Percentiles rank a stretch among this genome's conserved stretches.
Conservation (phyloP, 2,888 invertebrate species). For the Mythimna impura region DNA sequence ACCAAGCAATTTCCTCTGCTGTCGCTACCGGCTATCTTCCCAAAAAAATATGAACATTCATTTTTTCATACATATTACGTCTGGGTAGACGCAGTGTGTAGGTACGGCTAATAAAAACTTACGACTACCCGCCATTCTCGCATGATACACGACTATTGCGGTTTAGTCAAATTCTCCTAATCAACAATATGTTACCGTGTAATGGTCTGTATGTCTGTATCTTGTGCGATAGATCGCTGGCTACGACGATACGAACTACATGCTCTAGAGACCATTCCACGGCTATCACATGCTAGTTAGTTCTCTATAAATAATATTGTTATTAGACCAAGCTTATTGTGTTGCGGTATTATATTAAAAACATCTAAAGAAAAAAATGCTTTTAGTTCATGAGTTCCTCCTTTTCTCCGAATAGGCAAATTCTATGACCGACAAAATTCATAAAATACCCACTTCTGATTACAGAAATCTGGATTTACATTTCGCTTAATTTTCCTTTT, state of each 20-base stretch:
- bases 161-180: slow-evolving; percentile 62
- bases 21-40: slow-evolving; percentile 73
- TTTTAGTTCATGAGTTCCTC: not conserved
- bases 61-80: slow-evolving; percentile 82
- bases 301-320: slow-evolving; percentile 48
- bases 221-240: slow-evolving; percentile 35
- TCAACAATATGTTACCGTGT: slow-evolving; percentile 62
- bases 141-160: slow-evolving; percentile 61
- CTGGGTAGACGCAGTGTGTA: slow-evolving; percentile 71
- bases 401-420: slow-evolving; percentile 1
- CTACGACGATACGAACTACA: slow-evolving; percentile 25
- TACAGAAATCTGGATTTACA: not conserved
- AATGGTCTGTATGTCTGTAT: slow-evolving; percentile 56
- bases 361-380: slow-evolving; percentile 21
- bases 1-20: slow-evolving; percentile 61
- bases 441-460: not conserved
- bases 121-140: slow-evolving; percentile 61
- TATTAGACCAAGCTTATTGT: slow-evolving; percentile 42
- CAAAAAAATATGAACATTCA: slow-evolving; percentile 75
- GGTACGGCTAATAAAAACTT: slow-evolving; percentile 80
- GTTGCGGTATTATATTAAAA: slow-evolving; percentile 36
- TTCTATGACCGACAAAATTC: not conserved
- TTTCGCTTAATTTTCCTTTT: slow-evolving; percentile 1
- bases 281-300: slow-evolving; percentile 46
- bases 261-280: slow-evolving; percentile 14